Evolutionary conservation across 1,140 invertebrate species (phyloP).

Genomic region (Drosophila sturtevanti): DNA sequence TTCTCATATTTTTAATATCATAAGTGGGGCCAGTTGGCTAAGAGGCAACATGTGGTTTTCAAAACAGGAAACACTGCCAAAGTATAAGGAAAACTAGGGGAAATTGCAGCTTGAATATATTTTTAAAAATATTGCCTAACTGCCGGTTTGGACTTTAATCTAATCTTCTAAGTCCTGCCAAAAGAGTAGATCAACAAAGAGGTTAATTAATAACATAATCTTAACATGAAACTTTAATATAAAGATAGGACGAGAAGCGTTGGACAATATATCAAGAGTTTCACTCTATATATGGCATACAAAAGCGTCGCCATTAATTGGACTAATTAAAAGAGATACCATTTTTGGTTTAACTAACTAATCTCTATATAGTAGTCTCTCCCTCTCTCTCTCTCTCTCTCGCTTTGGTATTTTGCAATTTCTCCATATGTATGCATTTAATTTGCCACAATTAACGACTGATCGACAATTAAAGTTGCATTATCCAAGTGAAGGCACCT

Average conservation of each 20-base stretch:
- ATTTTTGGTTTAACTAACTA: slow-evolving; percentile 24
- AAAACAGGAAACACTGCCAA: slow-evolving; percentile 26
- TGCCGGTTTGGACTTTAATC: neutral
- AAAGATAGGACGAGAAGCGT: too few relatives aligned
- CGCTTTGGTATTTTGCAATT: slow-evolving; percentile 48
- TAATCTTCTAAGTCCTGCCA: neutral
- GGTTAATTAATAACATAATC: neutral
- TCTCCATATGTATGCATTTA: slow-evolving; percentile 29
- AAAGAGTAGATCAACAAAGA: neutral
- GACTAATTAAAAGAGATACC: slow-evolving; percentile 39
- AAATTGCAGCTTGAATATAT: neutral
- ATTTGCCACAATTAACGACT: slow-evolving; percentile 65
- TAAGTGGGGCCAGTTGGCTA: slow-evolving; percentile 46
- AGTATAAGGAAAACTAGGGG: slow-evolving; percentile 7
- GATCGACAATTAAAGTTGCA: slow-evolving; percentile 62
- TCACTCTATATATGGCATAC: slow-evolving; percentile 21
- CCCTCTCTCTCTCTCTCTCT: neutral
- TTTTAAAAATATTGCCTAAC: neutral
- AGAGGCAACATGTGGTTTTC: slow-evolving; percentile 52
- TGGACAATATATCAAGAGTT: slow-evolving; percentile 9
- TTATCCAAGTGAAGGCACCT: slow-evolving; percentile 47
- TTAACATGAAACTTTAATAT: too few relatives aligned
- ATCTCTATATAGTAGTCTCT: neutral
- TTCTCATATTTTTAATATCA: slow-evolving; percentile 62
- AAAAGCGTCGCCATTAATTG: slow-evolving; percentile 58